Evolutionary conservation across 2,888 invertebrate species (phyloP), one percentile per base, ranked within the genome.

Genomic region (Drosophila stalkeri): DNA sequence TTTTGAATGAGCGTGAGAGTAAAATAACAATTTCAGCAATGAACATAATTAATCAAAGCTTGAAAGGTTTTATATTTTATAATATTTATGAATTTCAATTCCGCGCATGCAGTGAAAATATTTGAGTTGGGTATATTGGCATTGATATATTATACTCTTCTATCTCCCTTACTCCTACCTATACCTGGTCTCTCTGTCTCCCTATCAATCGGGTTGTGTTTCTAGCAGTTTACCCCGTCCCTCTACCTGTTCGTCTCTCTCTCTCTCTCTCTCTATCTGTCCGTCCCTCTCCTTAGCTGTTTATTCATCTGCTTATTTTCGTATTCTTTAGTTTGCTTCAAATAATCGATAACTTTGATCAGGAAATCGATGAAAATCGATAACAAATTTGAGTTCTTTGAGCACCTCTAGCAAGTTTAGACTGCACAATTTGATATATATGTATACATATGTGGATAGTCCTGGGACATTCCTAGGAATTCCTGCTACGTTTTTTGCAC

Each of bases 1-100:
- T 18, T 41, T 14, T 41, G 33, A 51, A 35, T 35, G 51, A 8
- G 18, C 1, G 27, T 1, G 33, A 4, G 23, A 1, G 14, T 33
- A 12, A 37, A 54, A 54, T 3, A 54, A 37, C 52, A 54, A 37
- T 54, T 54, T 37, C 16, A 54, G 52, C 37, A 23, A 23, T 16
- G 18, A 23, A 54, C 52, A 31, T 41, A 41, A 55, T 55, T 41
- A 55, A 55, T 55, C 41, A 41, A 41, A 41, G 39, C 27, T 27
- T 37, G 41, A 27, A 39, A 20, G 27, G 27, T 55, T 55, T 55
- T 37, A n/a, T 39, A n/a, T 54, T 55, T 55, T 41, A 12, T n/a
- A 31, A 33, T 51, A 51, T 51, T 51, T 33, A 18, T 33, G 18
- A 18, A 33, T 55, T 27, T 12, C 5, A 6, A 8, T 37, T 37